These are phyloP conservation scores for Ophiothrix spiculata DNA, from an alignment of 35 echinoderm and acorn worm species.

Conservation along the genomic window DNA sequence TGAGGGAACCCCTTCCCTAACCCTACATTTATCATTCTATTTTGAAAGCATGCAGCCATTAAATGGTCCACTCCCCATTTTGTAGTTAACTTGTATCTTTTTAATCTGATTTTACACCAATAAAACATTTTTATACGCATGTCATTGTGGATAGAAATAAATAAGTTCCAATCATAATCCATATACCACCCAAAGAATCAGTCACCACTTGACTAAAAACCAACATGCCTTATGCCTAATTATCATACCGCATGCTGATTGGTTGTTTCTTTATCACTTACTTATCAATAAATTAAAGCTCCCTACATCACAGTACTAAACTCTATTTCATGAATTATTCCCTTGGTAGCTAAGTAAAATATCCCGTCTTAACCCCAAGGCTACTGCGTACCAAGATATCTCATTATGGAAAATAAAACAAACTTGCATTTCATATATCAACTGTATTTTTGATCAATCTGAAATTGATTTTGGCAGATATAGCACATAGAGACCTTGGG, in stretches of 20 bases:
- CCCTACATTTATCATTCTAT: too few relatives aligned
- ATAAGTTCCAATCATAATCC: background rate
- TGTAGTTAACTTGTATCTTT: too few relatives aligned
- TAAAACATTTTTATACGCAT: too few relatives aligned
- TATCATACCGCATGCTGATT: background rate
- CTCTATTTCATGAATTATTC: background rate
- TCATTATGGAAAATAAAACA: background rate
- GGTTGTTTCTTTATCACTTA: background rate
- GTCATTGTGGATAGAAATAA: too few relatives aligned
- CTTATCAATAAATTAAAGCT: too few relatives aligned
- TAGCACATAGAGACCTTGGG: conserved; percentile 1
- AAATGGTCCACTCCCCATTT: too few relatives aligned
- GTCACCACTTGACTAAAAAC: background rate
- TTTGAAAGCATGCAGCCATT: too few relatives aligned
- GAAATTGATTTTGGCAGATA: background rate
- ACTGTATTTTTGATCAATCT: background rate
- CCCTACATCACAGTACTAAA: too few relatives aligned
- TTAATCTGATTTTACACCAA: too few relatives aligned
- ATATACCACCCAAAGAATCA: background rate
- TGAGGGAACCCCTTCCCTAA: too few relatives aligned
- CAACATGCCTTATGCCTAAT: background rate
- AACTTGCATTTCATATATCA: background rate
- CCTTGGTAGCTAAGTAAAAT: background rate
- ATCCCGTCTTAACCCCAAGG: background rate
- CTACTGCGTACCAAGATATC: background rate